A percentile compares a stretch with the other conserved stretches of the same genome.
Conservation (phyloP, 1,140 invertebrate genomes). For the Formica selysi region DNA sequence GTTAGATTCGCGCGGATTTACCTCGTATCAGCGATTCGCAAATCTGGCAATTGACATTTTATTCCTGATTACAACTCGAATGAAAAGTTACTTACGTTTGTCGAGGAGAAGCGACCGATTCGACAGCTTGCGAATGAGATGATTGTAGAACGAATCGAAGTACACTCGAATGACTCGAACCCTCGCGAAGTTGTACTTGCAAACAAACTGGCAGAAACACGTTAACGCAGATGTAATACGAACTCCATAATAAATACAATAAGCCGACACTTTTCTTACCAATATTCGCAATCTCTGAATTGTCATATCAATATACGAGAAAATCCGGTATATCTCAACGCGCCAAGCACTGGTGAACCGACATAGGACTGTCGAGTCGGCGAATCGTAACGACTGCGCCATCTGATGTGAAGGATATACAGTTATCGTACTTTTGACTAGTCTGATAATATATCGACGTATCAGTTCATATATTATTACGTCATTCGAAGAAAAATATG, state of each 20-base stretch:
- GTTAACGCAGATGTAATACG: not conserved
- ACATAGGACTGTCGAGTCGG: too few species aligned
- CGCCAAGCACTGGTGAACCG: not conserved
- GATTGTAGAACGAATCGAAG: not conserved
- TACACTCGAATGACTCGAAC: not conserved
- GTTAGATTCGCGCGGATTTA: not conserved
- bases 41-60: too few species aligned
- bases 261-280: not conserved
- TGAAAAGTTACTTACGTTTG: constrained; percentile 6
- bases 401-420: not conserved
- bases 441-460: not conserved
- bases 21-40: not conserved
- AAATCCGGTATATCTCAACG: not conserved
- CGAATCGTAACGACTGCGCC: constrained; percentile 3
- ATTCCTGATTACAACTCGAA: too few species aligned
- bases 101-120: not conserved
- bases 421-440: too few species aligned
- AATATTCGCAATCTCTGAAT: not conserved
- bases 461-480: not conserved
- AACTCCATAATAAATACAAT: not conserved
- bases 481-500: not conserved
- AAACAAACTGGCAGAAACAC: not conserved
- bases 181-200: not conserved
- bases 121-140: not conserved
- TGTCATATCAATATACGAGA: not conserved